Conservation (phyloP, 2,888 invertebrate genomes). For the Escarpia spicata region DNA sequence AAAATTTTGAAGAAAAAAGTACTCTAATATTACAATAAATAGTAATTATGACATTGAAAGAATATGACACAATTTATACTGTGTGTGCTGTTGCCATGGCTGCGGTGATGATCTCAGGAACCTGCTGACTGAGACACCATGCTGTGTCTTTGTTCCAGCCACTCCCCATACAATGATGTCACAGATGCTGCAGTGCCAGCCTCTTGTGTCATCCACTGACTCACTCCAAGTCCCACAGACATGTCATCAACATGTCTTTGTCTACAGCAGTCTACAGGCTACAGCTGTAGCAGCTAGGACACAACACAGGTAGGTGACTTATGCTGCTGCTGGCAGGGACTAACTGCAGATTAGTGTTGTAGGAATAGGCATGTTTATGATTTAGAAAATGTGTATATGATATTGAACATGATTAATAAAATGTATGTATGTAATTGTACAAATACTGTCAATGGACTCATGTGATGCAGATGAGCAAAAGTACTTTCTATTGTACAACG, state of each 20-base stretch:
- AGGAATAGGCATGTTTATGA: too few species aligned
- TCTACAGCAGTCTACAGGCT: not conserved
- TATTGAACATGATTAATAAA: too few species aligned
- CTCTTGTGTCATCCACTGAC: not conserved
- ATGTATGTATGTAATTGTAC: too few species aligned
- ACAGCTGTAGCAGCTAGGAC: not conserved
- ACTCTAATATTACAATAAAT: too few species aligned
- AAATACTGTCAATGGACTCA: too few species aligned
- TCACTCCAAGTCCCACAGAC: not conserved
- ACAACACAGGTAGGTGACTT: constrained; percentile 5
- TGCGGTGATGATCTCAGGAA: not conserved
- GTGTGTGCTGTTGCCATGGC: not conserved
- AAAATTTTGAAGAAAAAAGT: too few species aligned
- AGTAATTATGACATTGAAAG: too few species aligned
- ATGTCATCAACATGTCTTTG: not conserved
- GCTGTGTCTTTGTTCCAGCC: not conserved
- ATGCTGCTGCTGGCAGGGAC: not conserved
- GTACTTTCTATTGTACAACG: too few species aligned
- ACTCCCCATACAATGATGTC: not conserved
- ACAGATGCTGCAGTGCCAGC: not conserved
- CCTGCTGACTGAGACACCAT: not conserved
- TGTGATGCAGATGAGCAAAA: too few species aligned
- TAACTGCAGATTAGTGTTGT: not conserved
- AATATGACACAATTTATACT: too few species aligned
- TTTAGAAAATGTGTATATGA: too few species aligned